Base-by-base conservation (phyloP, 2,113 vertebrate genomes). In the Macquaria australasica region DNA sequence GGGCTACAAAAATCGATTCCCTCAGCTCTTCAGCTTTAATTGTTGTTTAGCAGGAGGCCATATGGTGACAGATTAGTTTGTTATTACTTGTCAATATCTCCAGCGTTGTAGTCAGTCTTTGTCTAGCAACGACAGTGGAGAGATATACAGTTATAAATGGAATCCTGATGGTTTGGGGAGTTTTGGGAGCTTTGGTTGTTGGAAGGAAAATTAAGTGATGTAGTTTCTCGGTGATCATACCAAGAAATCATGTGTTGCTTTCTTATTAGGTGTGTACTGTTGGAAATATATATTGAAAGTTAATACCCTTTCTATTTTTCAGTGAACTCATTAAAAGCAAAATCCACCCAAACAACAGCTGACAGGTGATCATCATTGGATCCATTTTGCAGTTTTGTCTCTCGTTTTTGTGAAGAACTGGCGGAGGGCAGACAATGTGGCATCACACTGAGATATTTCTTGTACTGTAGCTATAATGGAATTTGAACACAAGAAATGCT, bases 1-100 rank as follows among this genome's bases (percentile, higher is more conserved):
- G 84, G 90, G 91, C 93, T 74, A 89, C 69, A 88, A 74, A 86
- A 91, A 94, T 95, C 77, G 83, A 95, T 94, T 90, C 73, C 45
- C 60, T 84, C n/a, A 62, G 69, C 85, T 73, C 55, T 77, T 89
- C 83, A 53, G 68, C 84, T 91, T 85, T 93, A 92, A 91, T 93
- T 93, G 88, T 86, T 88, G 87, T 91, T 90, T 84, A 88, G 81
- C 83, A 79, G 73, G 77, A 90, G 83, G 81, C 81, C 79, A 83
- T 81, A 77, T 89, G 86, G 84, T 81, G 80, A 88, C 81, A 68
- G 76, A 93, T 88, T 73, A 67, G 58, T 89, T 91, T 78, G 72
- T 88, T 87, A 83, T 85, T 76, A 71, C 72, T 78, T 84, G 66
- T 85, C 84, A 83, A 83, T 86, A 82, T 84, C 51, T 64, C 21